Evolutionary conservation across 2,888 invertebrate species (phyloP), one percentile per base, ranked within the genome.

Genomic region (Cosmorhoe ocellata): DNA sequence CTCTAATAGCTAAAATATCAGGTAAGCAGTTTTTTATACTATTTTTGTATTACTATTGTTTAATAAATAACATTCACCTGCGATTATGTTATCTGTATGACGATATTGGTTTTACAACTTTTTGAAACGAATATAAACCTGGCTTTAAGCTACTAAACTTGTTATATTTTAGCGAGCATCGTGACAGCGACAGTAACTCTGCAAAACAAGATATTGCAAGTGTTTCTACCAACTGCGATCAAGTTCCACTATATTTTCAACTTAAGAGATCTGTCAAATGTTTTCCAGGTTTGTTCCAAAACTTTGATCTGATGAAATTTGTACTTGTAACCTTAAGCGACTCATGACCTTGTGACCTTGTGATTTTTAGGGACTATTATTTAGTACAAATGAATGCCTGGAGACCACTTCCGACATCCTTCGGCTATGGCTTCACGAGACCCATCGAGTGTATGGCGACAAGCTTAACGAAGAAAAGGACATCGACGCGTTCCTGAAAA

Each of bases 171-270:
- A 91, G 90, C 79, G 5, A 95, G 94, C 63, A 92, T 98, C 56
- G 96, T 98, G 1, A 89, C 93, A 41, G 96, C 97, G 2, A 95
- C 98, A 0, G 92, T 98, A 47, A 93, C 94, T 11, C 79, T 99
- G 28, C 98, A 99, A 76, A 93, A 95, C 69, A 96, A 97, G 84
- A 94, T 95, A 1, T 92, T 95, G 1, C 95, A 96, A 79, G 93
- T 97, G 14, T 99, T 98, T 81, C 88, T 98, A 52, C 99, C 99
- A 0, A 99, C 98, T 1, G 98, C 98, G 1, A 95, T 97, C 43
- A 99, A 99, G 82, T 99, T 98, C 70, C 99, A 99, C 81, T 99
- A 99, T 73, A 95, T 98, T 67, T 99, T 99, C 83, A 99, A 99
- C 89, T 91, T 99, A 51, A 91, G 99, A 50, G 99, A 99, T 80